Base-by-base conservation (phyloP, 2,888 invertebrate species). In the Rotaria socialis region DNA sequence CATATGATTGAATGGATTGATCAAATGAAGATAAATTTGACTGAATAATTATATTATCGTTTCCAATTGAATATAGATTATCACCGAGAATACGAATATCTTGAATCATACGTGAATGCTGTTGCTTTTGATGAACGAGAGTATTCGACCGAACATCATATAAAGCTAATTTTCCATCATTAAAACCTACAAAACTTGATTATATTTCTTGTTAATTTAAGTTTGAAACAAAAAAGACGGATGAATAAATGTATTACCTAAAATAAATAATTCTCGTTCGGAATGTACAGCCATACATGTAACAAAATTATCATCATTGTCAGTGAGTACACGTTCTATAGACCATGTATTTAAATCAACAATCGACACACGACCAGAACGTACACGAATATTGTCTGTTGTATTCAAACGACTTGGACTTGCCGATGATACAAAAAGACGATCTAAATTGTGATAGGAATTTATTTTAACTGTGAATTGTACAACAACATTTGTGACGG, bases 331-430 rank as follows among this genome's bases (percentile, higher is more conserved):
- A 80, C 80, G 80, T 47, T 80, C 80, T 4, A 47, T 24, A 47
- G 80, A 80, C 80, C 80, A 80, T 80, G 43, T 47, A 80, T 43
- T 80, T 14, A 80, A 22, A 80, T 80, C 80, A 47, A 80, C n/a
- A 43, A 43, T 43, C 0, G n/a, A 43, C 14, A 80, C 80, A 47
- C 80, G 80, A 80, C 80, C 80, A 47, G 80, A 80, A 80, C 80
- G 80, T 47, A 14, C 47, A 24, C 80, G 43, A 47, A 2, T 47
- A n/a, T 80, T 80, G 24, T 47, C 47, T 14, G 11, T 80, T 22
- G 80, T 80, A 80, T 47, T 80, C 14, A 47, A 47, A 24, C 80
- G 80, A 80, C 80, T 80, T 80, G 80, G 8, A 80, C 47, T 80
- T 22, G 80, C 80, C 11, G 47, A n/a, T 47, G 80, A 80, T 47